Percentiles rank a stretch among this genome's conserved stretches.
These are phyloP conservation scores for Apus apus DNA, from an alignment of 2,113 vertebrate genomes.

Conservation along the genomic window DNA sequence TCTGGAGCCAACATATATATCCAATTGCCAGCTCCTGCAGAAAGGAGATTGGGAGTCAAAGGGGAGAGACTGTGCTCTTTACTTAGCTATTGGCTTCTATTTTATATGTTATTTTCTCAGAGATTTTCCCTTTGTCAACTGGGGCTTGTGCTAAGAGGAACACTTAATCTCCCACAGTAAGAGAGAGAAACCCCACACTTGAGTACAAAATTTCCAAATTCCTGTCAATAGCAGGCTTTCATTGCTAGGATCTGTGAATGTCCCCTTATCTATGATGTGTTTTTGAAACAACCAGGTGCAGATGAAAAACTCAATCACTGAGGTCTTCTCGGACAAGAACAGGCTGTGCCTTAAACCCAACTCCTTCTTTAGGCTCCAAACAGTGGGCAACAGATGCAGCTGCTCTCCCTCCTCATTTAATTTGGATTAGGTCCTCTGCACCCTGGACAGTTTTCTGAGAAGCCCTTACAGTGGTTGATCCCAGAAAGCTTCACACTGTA, in stretches of 20 bases:
- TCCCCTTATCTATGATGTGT: neutral
- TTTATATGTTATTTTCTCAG: neutral
- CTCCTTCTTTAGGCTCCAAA: neutral
- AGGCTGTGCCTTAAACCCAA: neutral
- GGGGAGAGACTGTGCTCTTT: neutral
- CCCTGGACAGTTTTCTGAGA: neutral
- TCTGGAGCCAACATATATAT: neutral
- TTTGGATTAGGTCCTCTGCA: neutral
- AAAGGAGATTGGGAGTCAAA: neutral
- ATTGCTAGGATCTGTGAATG: neutral
- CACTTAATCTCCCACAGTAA: neutral
- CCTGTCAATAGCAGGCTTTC: neutral
- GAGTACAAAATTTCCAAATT: neutral
- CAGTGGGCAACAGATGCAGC: neutral
- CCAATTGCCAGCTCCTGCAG: neutral
- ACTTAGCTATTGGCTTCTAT: neutral
- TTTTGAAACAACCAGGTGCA: neutral
- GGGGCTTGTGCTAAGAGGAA: neutral
- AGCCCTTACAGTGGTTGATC: neutral
- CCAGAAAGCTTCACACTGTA: neutral
- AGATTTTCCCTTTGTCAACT: constrained; percentile 2
- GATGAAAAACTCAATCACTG: neutral
- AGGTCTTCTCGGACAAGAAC: neutral
- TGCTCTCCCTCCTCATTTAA: neutral
- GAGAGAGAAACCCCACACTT: neutral